Evolutionary conservation across 2,888 invertebrate species (phyloP), one percentile per base, ranked within the genome.

Genomic region (Clunio marinus): DNA sequence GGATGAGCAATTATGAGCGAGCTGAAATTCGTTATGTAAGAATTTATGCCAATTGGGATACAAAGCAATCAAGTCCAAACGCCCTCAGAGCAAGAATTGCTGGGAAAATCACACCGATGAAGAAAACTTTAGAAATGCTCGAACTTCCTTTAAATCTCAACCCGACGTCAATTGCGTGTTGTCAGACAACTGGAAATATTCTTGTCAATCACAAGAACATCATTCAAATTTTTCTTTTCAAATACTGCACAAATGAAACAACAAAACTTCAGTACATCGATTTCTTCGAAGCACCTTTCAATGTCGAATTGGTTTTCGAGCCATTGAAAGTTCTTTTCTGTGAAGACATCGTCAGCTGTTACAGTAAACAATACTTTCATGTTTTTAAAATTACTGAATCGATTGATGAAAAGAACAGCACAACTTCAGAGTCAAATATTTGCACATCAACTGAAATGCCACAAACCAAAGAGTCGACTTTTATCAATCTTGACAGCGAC

Each of bases 181-280:
- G 87, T 72, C 86, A 84, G 75, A 80, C 75, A 32, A 81, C 81
- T 1, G 81, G 81, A 0, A 81, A 81, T 70, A 71, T 81, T 8
- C 70, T 81, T 13, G 77, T 83, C 1, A 76, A 77, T 24, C 55
- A 55, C 24, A 66, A 66, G 17, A 66, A 69, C 79, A 79, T 66
- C 74, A 76, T 73, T 75, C 80, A 70, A 76, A 81, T 77, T 15
- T 88, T 86, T 72, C 82, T 83, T 73, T 86, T 86, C 70, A 83
- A 83, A 70, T 79, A 85, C 8, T 85, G 86, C 73, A 83, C 83
- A 0, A 87, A 88, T 73, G 86, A 87, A 72, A 83, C 84, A 57
- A 87, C 87, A 1, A 85, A 84, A 73, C 80, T 85, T 71, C 83
- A 83, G 70, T 88, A 87, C 73, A 81, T 88, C 58, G 88, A 88